These are phyloP conservation scores for Vesta saturnalis DNA, from an alignment of 2,888 invertebrate species.

Conservation along the genomic window DNA sequence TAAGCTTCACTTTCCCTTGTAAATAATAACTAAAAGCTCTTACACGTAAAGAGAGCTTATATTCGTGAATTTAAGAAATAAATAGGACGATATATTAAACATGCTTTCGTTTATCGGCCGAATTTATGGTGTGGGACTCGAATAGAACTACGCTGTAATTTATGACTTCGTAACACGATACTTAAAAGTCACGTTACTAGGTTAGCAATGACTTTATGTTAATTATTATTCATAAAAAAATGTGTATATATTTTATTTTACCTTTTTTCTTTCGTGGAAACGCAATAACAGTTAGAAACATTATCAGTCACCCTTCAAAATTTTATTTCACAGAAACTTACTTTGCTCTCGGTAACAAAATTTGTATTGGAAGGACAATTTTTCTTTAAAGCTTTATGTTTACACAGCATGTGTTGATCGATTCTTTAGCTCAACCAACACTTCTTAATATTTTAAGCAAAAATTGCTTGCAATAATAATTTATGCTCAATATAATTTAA, in stretches of 20 bases:
- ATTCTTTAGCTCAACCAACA: background rate
- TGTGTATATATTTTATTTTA: background rate
- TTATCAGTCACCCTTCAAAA: background rate
- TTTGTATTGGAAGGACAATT: background rate
- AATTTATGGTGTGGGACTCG: conserved; percentile 57
- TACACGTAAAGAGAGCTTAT: conserved; percentile 23
- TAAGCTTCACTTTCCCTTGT: conserved; percentile 19
- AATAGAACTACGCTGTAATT: conserved; percentile 57
- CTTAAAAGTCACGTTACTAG: conserved; percentile 57
- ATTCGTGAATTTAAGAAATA: conserved; percentile 56
- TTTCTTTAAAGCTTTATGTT: background rate
- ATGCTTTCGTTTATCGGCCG: conserved; percentile 57
- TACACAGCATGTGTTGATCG: background rate
- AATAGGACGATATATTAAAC: conserved; percentile 54
- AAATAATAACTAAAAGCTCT: conserved; percentile 28
- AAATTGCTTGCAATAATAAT: too few relatives aligned
- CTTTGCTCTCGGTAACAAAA: background rate
- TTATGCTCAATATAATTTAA: too few relatives aligned
- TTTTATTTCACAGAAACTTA: background rate
- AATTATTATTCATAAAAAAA: conserved; percentile 50
- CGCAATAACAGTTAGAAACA: background rate
- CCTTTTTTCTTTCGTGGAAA: background rate
- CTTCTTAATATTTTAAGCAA: background rate
- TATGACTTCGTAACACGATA: conserved; percentile 57
- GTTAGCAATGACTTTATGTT: conserved; percentile 50